phyloP scores from a whole-genome alignment of 2,888 invertebrate species.

The Hedya salicella region DNA sequence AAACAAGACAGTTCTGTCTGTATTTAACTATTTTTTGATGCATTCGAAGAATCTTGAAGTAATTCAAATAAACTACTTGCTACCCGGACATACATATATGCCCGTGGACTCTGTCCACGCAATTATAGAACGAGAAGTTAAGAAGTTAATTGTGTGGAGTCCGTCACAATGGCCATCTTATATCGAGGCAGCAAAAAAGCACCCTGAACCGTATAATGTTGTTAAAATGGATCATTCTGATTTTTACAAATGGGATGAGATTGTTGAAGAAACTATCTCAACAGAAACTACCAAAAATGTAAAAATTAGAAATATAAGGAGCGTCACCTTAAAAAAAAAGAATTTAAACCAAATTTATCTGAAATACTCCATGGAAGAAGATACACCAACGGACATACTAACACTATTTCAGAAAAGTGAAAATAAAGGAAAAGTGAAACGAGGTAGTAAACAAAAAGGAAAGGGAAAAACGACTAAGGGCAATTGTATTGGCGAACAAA shows the following conservation, averaged over 20 bases:
- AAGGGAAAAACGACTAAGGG: no score
- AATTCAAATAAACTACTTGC: slow-evolving; percentile 53
- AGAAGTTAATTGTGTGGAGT: slow-evolving; percentile 48
- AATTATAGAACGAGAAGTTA: slow-evolving; percentile 48
- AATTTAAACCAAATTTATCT: no score
- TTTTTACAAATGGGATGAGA: slow-evolving; percentile 7
- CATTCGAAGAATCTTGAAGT: slow-evolving; percentile 44
- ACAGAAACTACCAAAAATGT: not conserved
- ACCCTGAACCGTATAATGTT: slow-evolving; percentile 46
- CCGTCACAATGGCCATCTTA: slow-evolving; percentile 51
- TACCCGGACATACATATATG: slow-evolving; percentile 57
- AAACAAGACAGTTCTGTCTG: slow-evolving; percentile 41
- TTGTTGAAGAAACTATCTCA: not conserved
- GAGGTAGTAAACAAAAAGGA: no score
- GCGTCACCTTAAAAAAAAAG: no score
- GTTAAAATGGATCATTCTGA: slow-evolving; percentile 37
- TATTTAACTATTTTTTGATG: slow-evolving; percentile 46
- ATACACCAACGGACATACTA: no score
- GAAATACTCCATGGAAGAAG: no score
- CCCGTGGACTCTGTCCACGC: slow-evolving; percentile 52
- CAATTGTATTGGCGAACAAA: no score
- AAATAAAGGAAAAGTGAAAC: no score
- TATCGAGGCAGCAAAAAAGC: slow-evolving; percentile 46
- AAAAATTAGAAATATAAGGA: no score
- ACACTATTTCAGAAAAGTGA: no score